phyloP scores from a whole-genome alignment of 2,113 vertebrate genomes.

The Sceloporus undulatus region DNA sequence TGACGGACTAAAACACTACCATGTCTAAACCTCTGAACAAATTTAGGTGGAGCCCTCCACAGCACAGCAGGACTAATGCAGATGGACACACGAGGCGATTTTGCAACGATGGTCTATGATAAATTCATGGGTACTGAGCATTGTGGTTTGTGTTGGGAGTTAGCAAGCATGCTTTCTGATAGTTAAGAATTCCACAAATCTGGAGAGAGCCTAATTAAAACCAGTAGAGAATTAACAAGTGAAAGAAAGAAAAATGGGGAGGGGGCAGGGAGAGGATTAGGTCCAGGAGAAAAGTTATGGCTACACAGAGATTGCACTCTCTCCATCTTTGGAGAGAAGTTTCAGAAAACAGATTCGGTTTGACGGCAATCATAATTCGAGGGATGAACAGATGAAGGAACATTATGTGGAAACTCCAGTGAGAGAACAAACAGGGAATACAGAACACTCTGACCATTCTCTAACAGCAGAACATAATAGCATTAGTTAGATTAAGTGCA shows the following conservation, averaged over 20 bases:
- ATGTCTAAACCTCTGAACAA: background rate
- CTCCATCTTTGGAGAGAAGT: background rate
- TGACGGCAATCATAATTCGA: conserved; percentile 2
- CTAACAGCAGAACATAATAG: background rate
- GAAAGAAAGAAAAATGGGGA: background rate
- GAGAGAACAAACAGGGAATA: conserved; percentile 31
- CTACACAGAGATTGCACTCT: background rate
- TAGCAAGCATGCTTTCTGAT: background rate
- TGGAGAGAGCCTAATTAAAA: conserved; percentile 18
- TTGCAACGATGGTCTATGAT: conserved; percentile 42
- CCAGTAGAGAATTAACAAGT: conserved; percentile 14
- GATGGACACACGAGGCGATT: conserved; percentile 34
- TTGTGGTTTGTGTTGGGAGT: background rate
- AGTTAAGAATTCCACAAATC: conserved; percentile 34
- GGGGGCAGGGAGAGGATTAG: background rate
- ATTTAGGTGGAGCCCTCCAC: conserved; percentile 14
- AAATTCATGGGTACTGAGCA: conserved; percentile 50
- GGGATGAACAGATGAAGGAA: conserved; percentile 40
- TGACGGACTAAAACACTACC: background rate
- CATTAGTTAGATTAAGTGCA: conserved; percentile 45
- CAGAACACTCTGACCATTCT: background rate
- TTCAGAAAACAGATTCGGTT: background rate
- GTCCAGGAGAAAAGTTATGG: background rate
- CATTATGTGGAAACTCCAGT: conserved; percentile 30
- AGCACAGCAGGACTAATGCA: conserved; percentile 46